Evolutionary conservation across 2,113 vertebrate species (phyloP), one percentile per base, ranked within the genome.

Genomic region (Monarcha castaneiventris): DNA sequence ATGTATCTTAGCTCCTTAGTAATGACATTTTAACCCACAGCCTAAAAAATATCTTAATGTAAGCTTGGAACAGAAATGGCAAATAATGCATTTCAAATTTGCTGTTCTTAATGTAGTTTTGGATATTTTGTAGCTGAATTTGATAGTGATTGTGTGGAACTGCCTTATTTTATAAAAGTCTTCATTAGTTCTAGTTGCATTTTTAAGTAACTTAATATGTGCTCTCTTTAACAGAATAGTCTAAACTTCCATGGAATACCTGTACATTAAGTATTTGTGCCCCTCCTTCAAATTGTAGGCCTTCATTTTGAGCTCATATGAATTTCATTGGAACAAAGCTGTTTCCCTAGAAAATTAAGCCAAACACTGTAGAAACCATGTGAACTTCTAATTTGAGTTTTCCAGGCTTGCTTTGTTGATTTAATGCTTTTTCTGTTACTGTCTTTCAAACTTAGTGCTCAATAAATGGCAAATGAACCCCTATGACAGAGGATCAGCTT

Each of bases 391-490:
- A 33, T 86, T 39, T 44, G 49, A 76, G 39, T 66, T 79, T 72
- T 68, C 37, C 4, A 69, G 25, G 7, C 46, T 83, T 96, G 32
- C 9, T 26, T 48, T 78, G 32, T 93, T 41, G 48, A 14, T 84
- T 29, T 90, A 33, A 82, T 35, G 10, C 4, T 91, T 67, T 94
- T 87, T 94, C 33, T 88, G 11, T 66, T 94, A 9, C 0, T 87
- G 33, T 96, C 16, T 92, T 93, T 39, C 68, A 83, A 90, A 86
- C 12, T 22, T 84, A 99, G 99, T 99, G 76, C 98, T 99, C 84
- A 99, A 98, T 98, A 99, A 98, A 90, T 99, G 99, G 99, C 99
- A 99, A 77, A 99, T 99, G 99, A 99, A 99, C 94, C 99, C 99
- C 0, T 99, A 99, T 87, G 99, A 99, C 56, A 98, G 99, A 98